Base-by-base conservation (phyloP, 2,888 invertebrate species). In the Catocala sponsa region DNA sequence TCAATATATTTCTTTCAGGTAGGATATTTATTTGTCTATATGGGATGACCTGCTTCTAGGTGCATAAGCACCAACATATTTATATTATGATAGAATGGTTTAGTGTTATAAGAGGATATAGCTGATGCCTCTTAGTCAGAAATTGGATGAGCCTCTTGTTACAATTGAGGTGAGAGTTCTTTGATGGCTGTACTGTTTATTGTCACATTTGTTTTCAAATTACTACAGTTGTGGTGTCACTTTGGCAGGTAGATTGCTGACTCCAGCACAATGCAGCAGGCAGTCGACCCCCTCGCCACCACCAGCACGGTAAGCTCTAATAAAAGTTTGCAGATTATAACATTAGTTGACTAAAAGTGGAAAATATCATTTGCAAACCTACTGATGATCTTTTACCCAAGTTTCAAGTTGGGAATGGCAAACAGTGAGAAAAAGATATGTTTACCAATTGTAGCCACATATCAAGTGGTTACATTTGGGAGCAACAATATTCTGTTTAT, bases 101-200 rank as follows among this genome's bases (percentile, higher is more conserved):
- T 88, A 90, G 90, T 87, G 89, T 89, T 79, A 86, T 89, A 80
- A 90, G 91, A 92, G 93, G 92, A 80, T 89, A 87, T 91, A 95
- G 95, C 95, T 95, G 95, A 95, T 95, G 95, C 94, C 94, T 94
- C 95, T 92, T 90, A 91, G 94, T 84, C 91, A 94, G 93, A 94
- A 87, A 88, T 90, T 94, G 91, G 94, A 95, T 88, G 94, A 94
- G 85, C 94, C 94, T 88, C 94, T 95, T 87, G 94, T 95, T 90
- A 93, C 93, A 74, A 91, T 94, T 94, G 94, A 95, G 95, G 95
- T 95, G 92, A 92, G 94, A 80, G 73, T 81, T 80, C 70, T 70
- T 80, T 74, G 65, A 70, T 74, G 65, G 56, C 44, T 69, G 59
- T 65, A 53, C 12, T 56, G 65, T 55, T 42, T 65, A 13, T 66